Evolutionary conservation across 2,113 vertebrate species (phyloP), one percentile per base, ranked within the genome.

Genomic region (Agapornis roseicollis): DNA sequence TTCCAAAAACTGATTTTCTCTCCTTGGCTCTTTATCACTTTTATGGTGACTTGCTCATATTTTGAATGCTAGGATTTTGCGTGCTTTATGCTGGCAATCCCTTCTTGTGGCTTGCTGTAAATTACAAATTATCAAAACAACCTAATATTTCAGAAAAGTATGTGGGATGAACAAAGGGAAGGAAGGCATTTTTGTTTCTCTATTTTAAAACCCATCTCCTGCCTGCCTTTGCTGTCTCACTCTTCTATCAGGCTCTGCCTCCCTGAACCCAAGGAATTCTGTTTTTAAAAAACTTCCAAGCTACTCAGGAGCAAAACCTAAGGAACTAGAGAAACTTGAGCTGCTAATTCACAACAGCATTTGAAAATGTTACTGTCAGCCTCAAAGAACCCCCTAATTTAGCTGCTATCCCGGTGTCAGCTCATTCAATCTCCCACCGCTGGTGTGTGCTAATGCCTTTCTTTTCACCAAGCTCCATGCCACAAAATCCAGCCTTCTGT

Each of bases 51-150:
- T 94, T 64, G 47, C 28, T 93, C 47, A 35, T 76, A 77, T 60
- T 96, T 84, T 81, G 85, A 49, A 76, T 84, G 41, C 60, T 50
- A 77, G 22, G 29, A 76, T 81, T 87, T 94, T 86, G 31, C 55
- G 93, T 89, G 58, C 76, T 93, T 87, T 88, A 61, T 71, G 44
- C 53, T 95, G 84, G 68, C 76, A 88, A 47, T 60, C 52, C 18
- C 39, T 85, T 87, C 74, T 44, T 79, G 85, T 42, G 73, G 58
- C 55, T 91, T 64, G 23, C 46, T 68, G 65, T 64, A 90, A 92
- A 95, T 86, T 69, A 68, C 35, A 70, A 80, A 79, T 88, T 89
- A 95, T 92, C 44, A 83, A 88, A 92, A 80, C 71, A 84, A 87
- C 52, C 49, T 50, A 84, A 52, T 89, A 87, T 94, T 94, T 94